phyloP scores from a whole-genome alignment of 2,888 invertebrate genomes.

The Epistrophe eligans region DNA sequence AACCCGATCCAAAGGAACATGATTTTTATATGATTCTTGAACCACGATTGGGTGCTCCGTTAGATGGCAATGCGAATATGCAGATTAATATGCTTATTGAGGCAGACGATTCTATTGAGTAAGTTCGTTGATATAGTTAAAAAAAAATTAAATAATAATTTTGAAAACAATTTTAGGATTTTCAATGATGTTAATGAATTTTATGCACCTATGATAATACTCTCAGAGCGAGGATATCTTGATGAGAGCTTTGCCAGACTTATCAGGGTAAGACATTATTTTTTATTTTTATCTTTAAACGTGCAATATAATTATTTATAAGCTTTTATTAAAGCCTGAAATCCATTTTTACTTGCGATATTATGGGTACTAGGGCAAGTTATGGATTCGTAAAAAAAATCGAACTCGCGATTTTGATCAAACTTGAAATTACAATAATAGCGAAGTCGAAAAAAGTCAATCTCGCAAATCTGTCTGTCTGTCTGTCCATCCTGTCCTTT shows the following conservation, averaged over 20 bases:
- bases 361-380: too few relatives aligned
- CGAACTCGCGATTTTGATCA: too few relatives aligned
- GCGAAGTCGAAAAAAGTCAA: too few relatives aligned
- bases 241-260: conserved; percentile 85
- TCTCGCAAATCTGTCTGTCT: too few relatives aligned
- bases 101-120: conserved; percentile 85
- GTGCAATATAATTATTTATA: too few relatives aligned
- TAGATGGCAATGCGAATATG: conserved; percentile 88
- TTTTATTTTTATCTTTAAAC: too few relatives aligned
- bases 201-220: conserved; percentile 89
- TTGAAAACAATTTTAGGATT: conserved; percentile 82
- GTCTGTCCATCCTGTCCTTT: too few relatives aligned
- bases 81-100: conserved; percentile 89
- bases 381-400: too few relatives aligned
- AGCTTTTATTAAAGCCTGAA: too few relatives aligned
- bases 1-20: conserved; percentile 87
- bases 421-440: too few relatives aligned
- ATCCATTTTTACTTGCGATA: too few relatives aligned
- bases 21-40: conserved; percentile 88
- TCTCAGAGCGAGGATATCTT: conserved; percentile 87
- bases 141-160: neutral
- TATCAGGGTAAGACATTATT: conserved; percentile 67
- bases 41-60: conserved; percentile 90
- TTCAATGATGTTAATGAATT: conserved; percentile 84
- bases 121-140: conserved; percentile 80